Conservation (phyloP, 2,797 vertebrate species). For the Cossypha dichroa region DNA sequence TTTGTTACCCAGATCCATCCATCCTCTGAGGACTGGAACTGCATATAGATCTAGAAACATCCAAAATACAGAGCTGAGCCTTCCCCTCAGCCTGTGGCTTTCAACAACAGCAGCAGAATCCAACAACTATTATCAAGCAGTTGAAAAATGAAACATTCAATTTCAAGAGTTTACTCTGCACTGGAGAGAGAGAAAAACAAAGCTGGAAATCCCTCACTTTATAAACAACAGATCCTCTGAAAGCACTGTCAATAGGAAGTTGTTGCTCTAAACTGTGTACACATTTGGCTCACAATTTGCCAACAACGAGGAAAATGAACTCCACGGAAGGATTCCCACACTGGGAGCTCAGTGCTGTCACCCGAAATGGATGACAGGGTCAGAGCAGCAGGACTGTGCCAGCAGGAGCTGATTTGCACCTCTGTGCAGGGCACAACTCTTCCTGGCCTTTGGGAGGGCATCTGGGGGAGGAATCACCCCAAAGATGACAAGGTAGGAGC, state of each 20-base stretch:
- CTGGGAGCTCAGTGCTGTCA: background rate
- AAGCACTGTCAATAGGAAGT: background rate
- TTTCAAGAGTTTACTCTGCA: background rate
- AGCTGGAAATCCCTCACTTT: background rate
- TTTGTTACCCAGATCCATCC: background rate
- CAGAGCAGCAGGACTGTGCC: background rate
- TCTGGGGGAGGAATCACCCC: background rate
- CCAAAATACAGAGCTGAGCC: background rate
- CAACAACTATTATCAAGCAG: background rate
- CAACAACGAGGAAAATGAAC: background rate
- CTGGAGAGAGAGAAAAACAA: background rate
- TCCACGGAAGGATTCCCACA: background rate
- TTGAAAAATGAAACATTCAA: background rate
- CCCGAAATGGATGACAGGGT: background rate
- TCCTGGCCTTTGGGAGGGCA: accelerated
- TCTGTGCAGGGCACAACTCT: background rate
- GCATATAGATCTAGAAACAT: background rate
- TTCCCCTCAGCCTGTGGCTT: background rate
- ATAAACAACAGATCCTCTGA: background rate
- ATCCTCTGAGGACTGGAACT: background rate
- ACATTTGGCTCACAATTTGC: background rate
- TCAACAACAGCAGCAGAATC: background rate
- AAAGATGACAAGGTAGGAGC: background rate
- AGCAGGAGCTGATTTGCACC: background rate
- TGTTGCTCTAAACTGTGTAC: background rate